These are phyloP conservation scores for Xenopus borealis DNA, from an alignment of 2,113 vertebrate species.

Conservation along the genomic window DNA sequence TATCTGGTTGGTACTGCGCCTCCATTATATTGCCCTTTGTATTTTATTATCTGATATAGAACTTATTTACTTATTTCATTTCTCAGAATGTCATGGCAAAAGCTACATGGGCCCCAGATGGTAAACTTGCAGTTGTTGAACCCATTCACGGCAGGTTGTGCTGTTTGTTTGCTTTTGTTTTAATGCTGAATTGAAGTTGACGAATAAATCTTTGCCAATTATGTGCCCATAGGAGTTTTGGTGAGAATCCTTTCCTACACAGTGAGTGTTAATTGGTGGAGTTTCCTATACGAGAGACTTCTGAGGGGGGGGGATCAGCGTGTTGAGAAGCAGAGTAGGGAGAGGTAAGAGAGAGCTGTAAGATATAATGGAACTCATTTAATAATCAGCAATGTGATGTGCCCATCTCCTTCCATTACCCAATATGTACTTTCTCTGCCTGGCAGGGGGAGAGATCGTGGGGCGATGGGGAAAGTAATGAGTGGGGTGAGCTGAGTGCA, in stretches of 20 bases:
- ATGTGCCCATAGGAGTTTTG: conserved; percentile 14
- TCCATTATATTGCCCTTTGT: no score
- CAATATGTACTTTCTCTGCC: not conserved
- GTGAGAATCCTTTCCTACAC: not conserved
- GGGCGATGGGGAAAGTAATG: not conserved
- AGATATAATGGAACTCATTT: not conserved
- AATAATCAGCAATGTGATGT: conserved; percentile 23
- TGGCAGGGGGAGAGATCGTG: conserved; percentile 25
- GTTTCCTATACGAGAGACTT: not conserved
- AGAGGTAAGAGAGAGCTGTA: conserved; percentile 6
- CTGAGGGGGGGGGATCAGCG: not conserved
- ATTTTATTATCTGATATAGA: no score
- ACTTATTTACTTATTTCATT: no score
- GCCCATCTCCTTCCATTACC: conserved; percentile 32
- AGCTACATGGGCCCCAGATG: no score
- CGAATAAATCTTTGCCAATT: not conserved
- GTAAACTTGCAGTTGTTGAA: no score
- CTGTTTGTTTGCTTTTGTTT: no score
- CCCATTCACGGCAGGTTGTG: no score
- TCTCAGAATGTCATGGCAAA: no score
- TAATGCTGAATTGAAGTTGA: not conserved
- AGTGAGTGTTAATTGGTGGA: not conserved
- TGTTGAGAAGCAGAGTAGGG: not conserved
- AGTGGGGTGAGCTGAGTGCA: not conserved
- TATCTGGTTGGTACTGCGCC: no score